Percentiles rank a stretch among this genome's conserved stretches.
Evolutionary conservation across 2,797 vertebrate genomes (phyloP).

Genomic region (Limosa lapponica): DNA sequence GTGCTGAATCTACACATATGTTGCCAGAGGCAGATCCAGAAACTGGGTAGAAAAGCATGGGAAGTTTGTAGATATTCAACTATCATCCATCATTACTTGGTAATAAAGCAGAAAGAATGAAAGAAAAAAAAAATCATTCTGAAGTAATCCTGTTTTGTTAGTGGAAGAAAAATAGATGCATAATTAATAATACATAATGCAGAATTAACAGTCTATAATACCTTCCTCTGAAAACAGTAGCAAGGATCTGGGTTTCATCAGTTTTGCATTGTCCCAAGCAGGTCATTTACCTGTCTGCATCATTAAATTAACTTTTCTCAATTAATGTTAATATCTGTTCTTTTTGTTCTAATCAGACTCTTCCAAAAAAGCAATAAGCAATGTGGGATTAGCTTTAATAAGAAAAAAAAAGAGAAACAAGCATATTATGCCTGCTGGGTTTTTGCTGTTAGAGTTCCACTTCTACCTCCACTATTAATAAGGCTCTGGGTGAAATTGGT

Average conservation of each 20-base stretch:
- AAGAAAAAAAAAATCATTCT: neutral
- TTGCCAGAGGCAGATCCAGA: neutral
- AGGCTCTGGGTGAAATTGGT: constrained; percentile 22
- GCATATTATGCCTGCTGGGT: neutral
- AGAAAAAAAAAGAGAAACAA: neutral
- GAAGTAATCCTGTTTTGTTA: neutral
- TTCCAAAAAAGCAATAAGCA: constrained; percentile 1
- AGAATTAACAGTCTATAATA: constrained; percentile 17
- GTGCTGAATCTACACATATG: neutral
- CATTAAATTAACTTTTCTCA: constrained; percentile 29
- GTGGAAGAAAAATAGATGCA: constrained; percentile 7
- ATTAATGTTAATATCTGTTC: neutral
- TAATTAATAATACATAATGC: neutral
- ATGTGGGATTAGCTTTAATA: neutral
- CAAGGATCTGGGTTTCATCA: neutral
- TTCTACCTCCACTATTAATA: constrained; percentile 25
- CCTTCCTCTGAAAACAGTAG: neutral
- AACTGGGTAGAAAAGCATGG: neutral
- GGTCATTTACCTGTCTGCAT: neutral
- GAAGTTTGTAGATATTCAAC: neutral
- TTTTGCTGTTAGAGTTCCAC: constrained; percentile 4
- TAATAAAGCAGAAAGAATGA: neutral
- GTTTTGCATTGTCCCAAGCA: neutral
- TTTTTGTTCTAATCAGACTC: constrained; percentile 5
- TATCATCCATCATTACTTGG: neutral